phyloP scores from a whole-genome alignment of 2,113 vertebrate species.

The Callithrix jacchus region DNA sequence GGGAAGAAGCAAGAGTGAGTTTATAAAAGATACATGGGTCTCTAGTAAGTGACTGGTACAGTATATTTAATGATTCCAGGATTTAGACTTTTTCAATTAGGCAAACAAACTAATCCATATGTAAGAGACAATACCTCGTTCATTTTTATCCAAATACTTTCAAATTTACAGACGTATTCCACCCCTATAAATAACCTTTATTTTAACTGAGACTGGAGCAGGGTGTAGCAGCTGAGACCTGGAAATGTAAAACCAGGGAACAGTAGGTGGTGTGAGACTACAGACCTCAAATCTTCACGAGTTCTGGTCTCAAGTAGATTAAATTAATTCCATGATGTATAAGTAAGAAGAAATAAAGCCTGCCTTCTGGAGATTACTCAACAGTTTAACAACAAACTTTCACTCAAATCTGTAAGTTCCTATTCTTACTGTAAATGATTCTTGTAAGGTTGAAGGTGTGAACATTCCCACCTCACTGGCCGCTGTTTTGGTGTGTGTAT shows the following conservation, averaged over 20 bases:
- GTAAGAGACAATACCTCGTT: not conserved
- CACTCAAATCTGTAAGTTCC: not conserved
- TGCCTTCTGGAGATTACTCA: not conserved
- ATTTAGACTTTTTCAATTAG: not conserved
- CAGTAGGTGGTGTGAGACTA: not conserved
- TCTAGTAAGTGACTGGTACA: not conserved
- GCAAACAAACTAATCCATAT: not conserved
- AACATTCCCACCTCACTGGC: not conserved
- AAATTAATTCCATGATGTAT: not conserved
- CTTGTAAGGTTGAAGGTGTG: not conserved
- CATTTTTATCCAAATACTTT: not conserved
- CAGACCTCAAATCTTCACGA: rapidly evolving
- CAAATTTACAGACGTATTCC: not conserved
- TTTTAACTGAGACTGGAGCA: not conserved
- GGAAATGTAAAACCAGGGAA: not conserved
- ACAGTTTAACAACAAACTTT: not conserved
- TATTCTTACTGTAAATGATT: not conserved
- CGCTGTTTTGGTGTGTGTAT: not conserved
- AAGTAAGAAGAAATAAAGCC: not conserved
- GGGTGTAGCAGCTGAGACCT: not conserved
- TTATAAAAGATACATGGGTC: not conserved
- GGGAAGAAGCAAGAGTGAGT: not conserved
- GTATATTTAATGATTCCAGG: not conserved
- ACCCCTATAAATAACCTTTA: not conserved
- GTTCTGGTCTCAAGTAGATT: not conserved